Percentiles rank a stretch among this genome's conserved stretches.
Evolutionary conservation across 2,888 invertebrate species (phyloP).

Genomic region (Hirudinaria manillensis): DNA sequence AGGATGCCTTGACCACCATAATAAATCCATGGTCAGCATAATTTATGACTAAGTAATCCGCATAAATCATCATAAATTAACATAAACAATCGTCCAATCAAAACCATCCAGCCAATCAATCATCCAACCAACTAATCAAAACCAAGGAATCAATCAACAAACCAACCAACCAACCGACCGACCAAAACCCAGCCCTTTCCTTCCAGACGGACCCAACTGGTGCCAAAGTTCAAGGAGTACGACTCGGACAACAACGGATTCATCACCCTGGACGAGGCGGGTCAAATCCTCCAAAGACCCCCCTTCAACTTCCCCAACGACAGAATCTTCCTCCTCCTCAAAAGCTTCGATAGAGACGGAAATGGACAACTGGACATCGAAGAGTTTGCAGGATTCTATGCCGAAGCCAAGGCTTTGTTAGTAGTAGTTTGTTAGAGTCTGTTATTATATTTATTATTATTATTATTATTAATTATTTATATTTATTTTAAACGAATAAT

Average conservation of each 20-base stretch:
- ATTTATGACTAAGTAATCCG: no score
- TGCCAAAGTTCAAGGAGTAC: slow-evolving; percentile 41
- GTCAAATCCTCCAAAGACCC: slow-evolving; percentile 37
- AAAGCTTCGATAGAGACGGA: slow-evolving; percentile 39
- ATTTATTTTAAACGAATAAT: neutral
- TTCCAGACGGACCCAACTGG: slow-evolving; percentile 37
- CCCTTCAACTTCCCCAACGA: slow-evolving; percentile 40
- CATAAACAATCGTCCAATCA: no score
- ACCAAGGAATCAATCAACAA: no score
- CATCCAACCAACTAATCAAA: no score
- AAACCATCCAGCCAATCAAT: no score
- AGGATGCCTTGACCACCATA: no score
- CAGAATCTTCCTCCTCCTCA: slow-evolving; percentile 39
- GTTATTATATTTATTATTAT: neutral
- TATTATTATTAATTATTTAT: slow-evolving; percentile 1
- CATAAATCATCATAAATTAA: no score
- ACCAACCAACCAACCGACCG: no score
- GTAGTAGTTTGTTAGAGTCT: slow-evolving; percentile 29
- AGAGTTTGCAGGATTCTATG: slow-evolving; percentile 41
- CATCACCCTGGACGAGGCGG: slow-evolving; percentile 40
- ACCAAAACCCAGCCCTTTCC: neutral
- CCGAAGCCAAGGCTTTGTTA: slow-evolving; percentile 41
- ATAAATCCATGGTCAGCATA: no score
- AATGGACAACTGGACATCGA: slow-evolving; percentile 40
- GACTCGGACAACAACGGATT: slow-evolving; percentile 40